phyloP scores from a whole-genome alignment of 92 coral and sea anemone species.

The Metridium senile region DNA sequence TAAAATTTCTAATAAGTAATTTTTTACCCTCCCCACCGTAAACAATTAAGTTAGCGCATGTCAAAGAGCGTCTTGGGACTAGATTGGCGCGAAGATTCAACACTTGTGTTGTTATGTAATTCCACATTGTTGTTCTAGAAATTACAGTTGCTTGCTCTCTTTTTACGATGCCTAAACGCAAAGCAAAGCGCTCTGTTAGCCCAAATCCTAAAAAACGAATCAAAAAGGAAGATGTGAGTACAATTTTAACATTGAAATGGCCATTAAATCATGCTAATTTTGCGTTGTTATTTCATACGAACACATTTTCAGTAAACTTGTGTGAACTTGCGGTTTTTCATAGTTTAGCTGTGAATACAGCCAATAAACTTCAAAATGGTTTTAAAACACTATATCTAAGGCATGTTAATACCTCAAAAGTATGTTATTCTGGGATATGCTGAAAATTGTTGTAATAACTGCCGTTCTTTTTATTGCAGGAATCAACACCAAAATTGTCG shows the following conservation, averaged over 20 bases:
- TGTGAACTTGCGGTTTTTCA: too few species aligned
- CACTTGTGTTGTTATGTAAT: neutral
- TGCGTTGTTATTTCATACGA: too few species aligned
- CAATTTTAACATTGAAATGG: too few species aligned
- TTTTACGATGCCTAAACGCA: slow-evolving; percentile 11
- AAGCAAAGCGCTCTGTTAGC: neutral
- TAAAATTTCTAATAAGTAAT: too few species aligned
- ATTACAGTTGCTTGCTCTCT: neutral
- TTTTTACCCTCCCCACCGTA: neutral
- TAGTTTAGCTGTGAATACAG: too few species aligned
- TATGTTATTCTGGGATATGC: too few species aligned
- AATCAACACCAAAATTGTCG: neutral
- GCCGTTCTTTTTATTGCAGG: neutral
- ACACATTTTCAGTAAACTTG: too few species aligned
- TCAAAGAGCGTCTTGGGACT: neutral
- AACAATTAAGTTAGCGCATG: neutral
- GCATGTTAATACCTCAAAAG: too few species aligned
- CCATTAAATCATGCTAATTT: neutral
- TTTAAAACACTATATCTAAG: too few species aligned
- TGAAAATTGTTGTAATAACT: too few species aligned
- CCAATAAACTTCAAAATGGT: too few species aligned
- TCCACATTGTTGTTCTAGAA: neutral
- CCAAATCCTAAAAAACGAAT: neutral
- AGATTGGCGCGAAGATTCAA: neutral
- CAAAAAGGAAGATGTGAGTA: neutral